phyloP scores from a whole-genome alignment of 92 coral and sea anemone genomes.

The Zoanthus sansibaricus region DNA sequence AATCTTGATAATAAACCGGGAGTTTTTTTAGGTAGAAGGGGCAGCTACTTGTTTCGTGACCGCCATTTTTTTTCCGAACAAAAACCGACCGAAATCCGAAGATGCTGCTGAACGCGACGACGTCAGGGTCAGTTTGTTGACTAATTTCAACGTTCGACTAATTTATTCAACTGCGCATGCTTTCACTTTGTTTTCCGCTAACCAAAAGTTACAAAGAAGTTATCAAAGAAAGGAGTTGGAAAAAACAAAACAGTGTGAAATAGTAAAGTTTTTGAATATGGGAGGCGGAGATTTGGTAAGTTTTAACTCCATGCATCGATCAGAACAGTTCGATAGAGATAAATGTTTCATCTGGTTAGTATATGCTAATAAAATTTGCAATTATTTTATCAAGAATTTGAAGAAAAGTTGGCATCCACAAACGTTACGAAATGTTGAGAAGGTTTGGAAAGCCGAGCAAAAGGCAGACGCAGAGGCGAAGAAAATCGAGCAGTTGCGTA shows the following conservation, averaged over 20 bases:
- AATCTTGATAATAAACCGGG: no score
- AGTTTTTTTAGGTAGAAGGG: no score
- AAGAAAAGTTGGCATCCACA: constrained; percentile 99
- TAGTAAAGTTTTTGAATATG: constrained; percentile 59
- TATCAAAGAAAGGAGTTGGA: background rate
- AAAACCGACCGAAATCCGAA: no score
- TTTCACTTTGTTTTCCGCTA: background rate
- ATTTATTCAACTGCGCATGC: background rate
- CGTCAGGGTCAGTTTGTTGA: no score
- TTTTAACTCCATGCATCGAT: background rate
- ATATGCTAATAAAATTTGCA: background rate
- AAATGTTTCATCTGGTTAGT: background rate
- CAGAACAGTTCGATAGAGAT: background rate
- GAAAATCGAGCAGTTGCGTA: constrained; percentile 94
- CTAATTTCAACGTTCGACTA: no score
- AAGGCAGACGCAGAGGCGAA: constrained; percentile 97
- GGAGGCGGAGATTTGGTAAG: constrained; percentile 99
- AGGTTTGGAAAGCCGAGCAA: constrained; percentile 99
- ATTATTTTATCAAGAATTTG: constrained; percentile 78
- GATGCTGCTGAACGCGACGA: no score
- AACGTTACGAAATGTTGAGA: constrained; percentile 98
- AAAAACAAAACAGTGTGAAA: background rate
- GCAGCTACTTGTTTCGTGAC: no score
- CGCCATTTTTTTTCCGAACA: no score
- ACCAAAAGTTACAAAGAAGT: background rate